phyloP scores from a whole-genome alignment of 2,113 vertebrate species.

The Anser brachyrhynchus region DNA sequence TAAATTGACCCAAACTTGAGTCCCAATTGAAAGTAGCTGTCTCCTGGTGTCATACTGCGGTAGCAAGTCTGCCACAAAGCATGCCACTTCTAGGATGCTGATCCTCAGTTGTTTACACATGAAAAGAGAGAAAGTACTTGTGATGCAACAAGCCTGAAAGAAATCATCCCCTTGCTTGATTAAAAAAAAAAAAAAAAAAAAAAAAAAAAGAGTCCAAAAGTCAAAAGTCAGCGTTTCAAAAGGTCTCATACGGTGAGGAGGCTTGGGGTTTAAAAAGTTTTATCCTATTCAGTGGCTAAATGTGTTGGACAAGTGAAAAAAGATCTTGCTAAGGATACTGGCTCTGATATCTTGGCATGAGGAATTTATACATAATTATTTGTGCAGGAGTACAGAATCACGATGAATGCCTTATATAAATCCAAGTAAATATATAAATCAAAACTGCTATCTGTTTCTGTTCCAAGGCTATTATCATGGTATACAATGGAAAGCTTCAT shows the following conservation, averaged over 20 bases:
- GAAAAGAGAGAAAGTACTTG: neutral
- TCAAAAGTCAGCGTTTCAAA: neutral
- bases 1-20: neutral
- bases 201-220: neutral
- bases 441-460: slow-evolving; percentile 10
- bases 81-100: neutral
- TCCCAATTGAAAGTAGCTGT: neutral
- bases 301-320: neutral
- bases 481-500: slow-evolving; percentile 38
- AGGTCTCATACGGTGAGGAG: neutral
- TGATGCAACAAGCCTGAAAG: neutral
- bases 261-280: neutral
- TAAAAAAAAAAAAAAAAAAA: neutral
- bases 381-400: neutral
- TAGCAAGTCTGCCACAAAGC: neutral
- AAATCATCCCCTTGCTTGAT: neutral
- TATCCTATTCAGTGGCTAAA: neutral
- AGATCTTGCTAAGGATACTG: neutral
- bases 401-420: neutral
- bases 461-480: slow-evolving; percentile 7
- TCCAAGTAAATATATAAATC: slow-evolving; percentile 20
- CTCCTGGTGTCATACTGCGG: neutral
- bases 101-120: neutral
- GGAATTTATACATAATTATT: slow-evolving; percentile 14
- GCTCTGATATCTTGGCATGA: neutral